These are phyloP conservation scores for Nemopilema nomurai DNA, from an alignment of 30 jellyfish, hydroid and myxozoan species.

Conservation along the genomic window DNA sequence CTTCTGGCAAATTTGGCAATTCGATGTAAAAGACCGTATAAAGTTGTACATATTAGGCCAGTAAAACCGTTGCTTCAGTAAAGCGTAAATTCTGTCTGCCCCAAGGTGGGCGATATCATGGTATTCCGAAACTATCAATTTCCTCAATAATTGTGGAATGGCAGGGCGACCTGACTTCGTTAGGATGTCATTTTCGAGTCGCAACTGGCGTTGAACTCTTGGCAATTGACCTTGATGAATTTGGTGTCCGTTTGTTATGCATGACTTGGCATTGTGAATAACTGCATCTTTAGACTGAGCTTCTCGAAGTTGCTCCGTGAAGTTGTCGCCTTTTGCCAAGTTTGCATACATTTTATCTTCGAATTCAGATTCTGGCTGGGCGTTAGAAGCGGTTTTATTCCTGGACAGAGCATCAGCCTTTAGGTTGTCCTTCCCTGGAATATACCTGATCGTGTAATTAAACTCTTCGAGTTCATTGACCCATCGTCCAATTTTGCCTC, in stretches of 20 bases:
- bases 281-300: slow-evolving; percentile 26
- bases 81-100: neutral
- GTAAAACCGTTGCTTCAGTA: slow-evolving; percentile 38
- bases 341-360: slow-evolving; percentile 30
- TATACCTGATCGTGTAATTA: too few relatives aligned
- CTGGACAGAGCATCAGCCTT: too few relatives aligned
- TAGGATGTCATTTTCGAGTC: slow-evolving; percentile 18
- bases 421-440: too few relatives aligned
- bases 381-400: neutral
- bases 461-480: too few relatives aligned
- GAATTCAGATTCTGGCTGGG: slow-evolving; percentile 33
- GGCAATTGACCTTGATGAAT: slow-evolving; percentile 5
- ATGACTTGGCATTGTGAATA: slow-evolving; percentile 13
- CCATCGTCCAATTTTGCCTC: too few relatives aligned
- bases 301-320: slow-evolving; percentile 18
- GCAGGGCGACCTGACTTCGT: slow-evolving; percentile 42
- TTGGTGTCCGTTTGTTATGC: neutral
- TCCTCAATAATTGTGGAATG: slow-evolving; percentile 44
- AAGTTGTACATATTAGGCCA: slow-evolving; percentile 60
- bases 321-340: slow-evolving; percentile 2
- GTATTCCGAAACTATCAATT: slow-evolving; percentile 32
- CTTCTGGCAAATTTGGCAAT: slow-evolving; percentile 43
- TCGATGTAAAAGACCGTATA: slow-evolving; percentile 14
- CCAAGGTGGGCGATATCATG: slow-evolving; percentile 58
- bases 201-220: slow-evolving; percentile 12